These are phyloP conservation scores for Vesta saturnalis DNA, from an alignment of 2,888 invertebrate genomes.

Conservation along the genomic window DNA sequence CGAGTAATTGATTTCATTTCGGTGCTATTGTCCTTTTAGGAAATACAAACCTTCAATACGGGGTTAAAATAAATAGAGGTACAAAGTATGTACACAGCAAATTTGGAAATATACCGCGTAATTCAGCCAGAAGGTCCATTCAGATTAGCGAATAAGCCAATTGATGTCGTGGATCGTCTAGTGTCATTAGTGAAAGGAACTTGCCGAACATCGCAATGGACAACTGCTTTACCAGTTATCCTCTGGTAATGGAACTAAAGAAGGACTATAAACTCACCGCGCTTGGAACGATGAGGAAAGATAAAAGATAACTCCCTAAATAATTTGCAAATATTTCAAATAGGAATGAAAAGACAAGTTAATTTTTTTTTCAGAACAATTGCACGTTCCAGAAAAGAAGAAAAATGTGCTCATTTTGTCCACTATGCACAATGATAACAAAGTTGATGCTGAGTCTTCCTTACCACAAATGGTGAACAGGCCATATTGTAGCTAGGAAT, in stretches of 20 bases:
- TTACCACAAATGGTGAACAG: not conserved
- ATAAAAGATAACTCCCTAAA: constrained; percentile 9
- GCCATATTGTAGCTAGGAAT: constrained; percentile 2
- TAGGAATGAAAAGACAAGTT: no score
- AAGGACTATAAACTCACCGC: no score
- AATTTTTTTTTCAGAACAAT: constrained; percentile 9
- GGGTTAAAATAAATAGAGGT: constrained; percentile 41
- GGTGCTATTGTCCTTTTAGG: constrained; percentile 39
- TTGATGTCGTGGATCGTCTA: constrained; percentile 32
- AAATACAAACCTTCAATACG: constrained; percentile 45
- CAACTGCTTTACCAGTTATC: no score
- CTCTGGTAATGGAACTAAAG: no score
- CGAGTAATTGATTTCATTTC: constrained; percentile 39
- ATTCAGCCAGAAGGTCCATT: constrained; percentile 40
- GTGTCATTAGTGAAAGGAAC: constrained; percentile 22
- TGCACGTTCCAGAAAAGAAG: constrained; percentile 17
- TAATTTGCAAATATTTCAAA: not conserved
- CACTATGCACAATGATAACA: constrained; percentile 18
- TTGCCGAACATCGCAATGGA: constrained; percentile 42
- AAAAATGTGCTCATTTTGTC: constrained; percentile 13
- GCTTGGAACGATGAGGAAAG: constrained; percentile 13
- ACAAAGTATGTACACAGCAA: constrained; percentile 36
- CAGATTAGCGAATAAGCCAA: constrained; percentile 7
- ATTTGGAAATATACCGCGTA: constrained; percentile 39
- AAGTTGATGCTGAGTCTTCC: not conserved